Conservation (phyloP, 2,888 invertebrate species). For the Theodoxus fluviatilis region DNA sequence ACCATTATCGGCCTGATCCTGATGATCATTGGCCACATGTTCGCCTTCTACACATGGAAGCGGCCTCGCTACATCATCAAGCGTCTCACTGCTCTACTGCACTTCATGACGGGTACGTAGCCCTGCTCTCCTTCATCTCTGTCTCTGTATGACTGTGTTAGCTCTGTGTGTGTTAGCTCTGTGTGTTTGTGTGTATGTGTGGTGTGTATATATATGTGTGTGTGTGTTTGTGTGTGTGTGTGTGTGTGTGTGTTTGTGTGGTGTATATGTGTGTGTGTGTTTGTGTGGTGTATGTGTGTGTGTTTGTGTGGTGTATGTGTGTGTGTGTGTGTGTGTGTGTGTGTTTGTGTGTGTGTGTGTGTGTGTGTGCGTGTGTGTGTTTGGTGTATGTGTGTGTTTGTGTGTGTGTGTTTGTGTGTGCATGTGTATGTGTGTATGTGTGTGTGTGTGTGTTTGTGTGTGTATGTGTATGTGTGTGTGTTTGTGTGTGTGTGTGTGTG, state of each 20-base stretch:
- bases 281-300: no score
- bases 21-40: constrained; percentile 82
- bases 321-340: constrained; percentile 10
- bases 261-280: constrained; percentile 1
- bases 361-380: background rate
- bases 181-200: background rate
- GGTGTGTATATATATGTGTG: constrained; percentile 1
- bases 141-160: constrained; percentile 1
- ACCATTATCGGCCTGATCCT: constrained; percentile 82
- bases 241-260: background rate
- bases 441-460: constrained; percentile 7
- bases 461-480: background rate
- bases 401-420: no score
- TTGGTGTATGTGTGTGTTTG: no score
- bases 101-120: constrained; percentile 78
- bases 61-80: constrained; percentile 90
- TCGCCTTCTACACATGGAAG: constrained; percentile 83
- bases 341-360: constrained; percentile 3
- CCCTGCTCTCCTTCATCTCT: no score
- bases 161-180: background rate
- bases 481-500: background rate
- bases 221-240: constrained; percentile 3
- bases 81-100: constrained; percentile 82
- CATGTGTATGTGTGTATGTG: background rate
- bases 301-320: background rate